Evolutionary conservation across 2,113 vertebrate species (phyloP).

Genomic region (Hemicordylus capensis): DNA sequence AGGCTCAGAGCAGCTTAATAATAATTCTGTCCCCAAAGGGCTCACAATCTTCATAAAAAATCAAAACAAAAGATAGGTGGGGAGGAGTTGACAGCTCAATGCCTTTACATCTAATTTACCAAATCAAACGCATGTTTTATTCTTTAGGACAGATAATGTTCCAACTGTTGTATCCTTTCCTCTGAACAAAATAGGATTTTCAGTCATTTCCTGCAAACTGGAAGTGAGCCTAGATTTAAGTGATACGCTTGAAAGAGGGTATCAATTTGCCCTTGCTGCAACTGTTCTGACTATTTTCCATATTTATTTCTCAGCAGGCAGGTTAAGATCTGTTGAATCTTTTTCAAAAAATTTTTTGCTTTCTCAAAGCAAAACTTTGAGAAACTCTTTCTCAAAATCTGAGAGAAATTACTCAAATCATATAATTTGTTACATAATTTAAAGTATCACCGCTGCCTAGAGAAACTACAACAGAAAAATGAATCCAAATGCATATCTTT

Average conservation of each 20-base stretch:
- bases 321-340: not conserved
- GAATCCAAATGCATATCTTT: not conserved
- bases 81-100: too few species aligned
- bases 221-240: constrained; percentile 46
- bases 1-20: too few species aligned
- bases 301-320: constrained; percentile 15
- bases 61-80: too few species aligned
- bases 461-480: not conserved
- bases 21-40: too few species aligned
- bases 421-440: constrained; percentile 13
- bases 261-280: constrained; percentile 44
- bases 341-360: too few species aligned
- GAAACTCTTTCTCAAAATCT: not conserved
- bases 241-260: constrained; percentile 13
- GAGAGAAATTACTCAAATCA: constrained; percentile 4
- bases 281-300: constrained; percentile 27
- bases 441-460: constrained; percentile 11
- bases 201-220: constrained; percentile 46
- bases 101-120: not conserved
- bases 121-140: constrained; percentile 15
- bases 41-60: too few species aligned
- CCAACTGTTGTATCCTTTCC: constrained; percentile 16
- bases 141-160: constrained; percentile 24
- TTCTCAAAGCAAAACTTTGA: too few species aligned
- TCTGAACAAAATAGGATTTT: constrained; percentile 21